These are phyloP conservation scores for Gari tellinella DNA, from an alignment of 2,888 invertebrate genomes.

Conservation along the genomic window DNA sequence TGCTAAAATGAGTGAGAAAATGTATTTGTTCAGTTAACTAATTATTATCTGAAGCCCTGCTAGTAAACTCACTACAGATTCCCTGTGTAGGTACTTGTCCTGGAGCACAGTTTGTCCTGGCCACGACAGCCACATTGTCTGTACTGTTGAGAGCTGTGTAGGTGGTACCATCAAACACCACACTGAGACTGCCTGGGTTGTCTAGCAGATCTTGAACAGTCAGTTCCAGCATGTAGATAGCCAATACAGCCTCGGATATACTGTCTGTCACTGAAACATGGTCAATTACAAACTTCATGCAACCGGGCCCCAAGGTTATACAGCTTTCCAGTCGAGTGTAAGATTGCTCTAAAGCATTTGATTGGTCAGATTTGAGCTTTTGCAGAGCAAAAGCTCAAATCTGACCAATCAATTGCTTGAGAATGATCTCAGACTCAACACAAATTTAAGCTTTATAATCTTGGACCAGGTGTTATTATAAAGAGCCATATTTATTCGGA, in stretches of 20 bases:
- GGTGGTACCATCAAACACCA: conserved; percentile 8
- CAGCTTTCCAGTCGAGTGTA: no score
- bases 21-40: no score
- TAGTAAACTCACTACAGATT: conserved; percentile 54
- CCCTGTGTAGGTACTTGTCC: conserved; percentile 37
- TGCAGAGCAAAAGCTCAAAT: no score
- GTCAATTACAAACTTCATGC: not conserved
- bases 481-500: no score
- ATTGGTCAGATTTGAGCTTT: no score
- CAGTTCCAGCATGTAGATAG: conserved; percentile 32
- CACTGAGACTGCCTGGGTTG: conserved; percentile 15
- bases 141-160: conserved; percentile 16
- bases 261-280: conserved; percentile 30
- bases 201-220: conserved; percentile 36
- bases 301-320: not conserved
- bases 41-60: no score
- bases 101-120: conserved; percentile 25
- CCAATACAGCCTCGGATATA: conserved; percentile 40
- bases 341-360: no score
- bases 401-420: no score
- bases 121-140: conserved; percentile 12
- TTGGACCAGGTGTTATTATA: no score
- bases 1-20: no score
- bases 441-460: no score
- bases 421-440: no score